A percentile compares a stretch with the other conserved stretches of the same genome.
Evolutionary conservation across 2,797 vertebrate genomes (phyloP).

Genomic region (Propithecus deckenii): DNA sequence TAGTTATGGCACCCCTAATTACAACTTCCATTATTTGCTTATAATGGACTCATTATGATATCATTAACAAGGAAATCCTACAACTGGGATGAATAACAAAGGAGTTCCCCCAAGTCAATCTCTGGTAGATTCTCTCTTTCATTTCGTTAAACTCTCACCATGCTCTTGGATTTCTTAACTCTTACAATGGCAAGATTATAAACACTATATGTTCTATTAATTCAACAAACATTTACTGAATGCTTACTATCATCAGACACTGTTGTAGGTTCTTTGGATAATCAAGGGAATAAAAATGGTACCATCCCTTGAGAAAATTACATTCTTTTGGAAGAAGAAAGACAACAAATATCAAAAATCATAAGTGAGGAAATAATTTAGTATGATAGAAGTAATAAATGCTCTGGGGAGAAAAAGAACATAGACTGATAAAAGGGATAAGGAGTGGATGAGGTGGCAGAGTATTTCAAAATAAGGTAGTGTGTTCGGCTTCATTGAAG

Average conservation of each 20-base stretch:
- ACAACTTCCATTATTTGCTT: background rate
- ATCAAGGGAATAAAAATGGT: background rate
- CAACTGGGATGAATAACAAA: background rate
- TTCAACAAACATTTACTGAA: background rate
- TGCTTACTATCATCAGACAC: background rate
- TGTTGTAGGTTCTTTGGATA: background rate
- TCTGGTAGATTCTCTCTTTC: background rate
- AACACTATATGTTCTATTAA: background rate
- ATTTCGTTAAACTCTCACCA: background rate
- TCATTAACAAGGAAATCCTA: background rate
- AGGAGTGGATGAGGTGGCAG: background rate
- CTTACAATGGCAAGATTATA: background rate
- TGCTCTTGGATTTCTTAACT: background rate
- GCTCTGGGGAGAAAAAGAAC: background rate
- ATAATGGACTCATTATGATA: background rate
- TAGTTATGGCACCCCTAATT: background rate
- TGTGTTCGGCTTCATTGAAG: background rate
- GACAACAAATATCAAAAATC: conserved; percentile 24
- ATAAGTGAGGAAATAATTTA: background rate
- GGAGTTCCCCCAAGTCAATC: background rate
- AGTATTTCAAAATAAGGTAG: background rate
- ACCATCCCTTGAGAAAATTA: background rate
- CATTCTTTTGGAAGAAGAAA: background rate
- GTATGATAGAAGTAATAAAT: background rate
- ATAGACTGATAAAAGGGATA: background rate